Evolutionary conservation across 2,888 invertebrate genomes (phyloP).

Genomic region (Bibio marci): DNA sequence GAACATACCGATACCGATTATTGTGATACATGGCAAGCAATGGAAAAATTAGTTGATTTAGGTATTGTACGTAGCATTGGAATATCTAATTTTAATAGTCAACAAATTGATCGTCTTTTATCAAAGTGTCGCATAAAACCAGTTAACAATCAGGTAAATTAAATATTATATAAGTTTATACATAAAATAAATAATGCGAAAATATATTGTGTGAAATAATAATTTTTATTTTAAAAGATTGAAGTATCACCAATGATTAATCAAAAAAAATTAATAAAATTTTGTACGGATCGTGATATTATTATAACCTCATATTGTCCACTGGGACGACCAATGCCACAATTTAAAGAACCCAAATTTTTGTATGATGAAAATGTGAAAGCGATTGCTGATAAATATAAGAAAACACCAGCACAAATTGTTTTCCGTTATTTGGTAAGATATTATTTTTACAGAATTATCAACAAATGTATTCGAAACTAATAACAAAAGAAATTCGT

Average conservation of each 20-base stretch:
- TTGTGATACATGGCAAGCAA: conserved; percentile 59
- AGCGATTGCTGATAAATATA: conserved; percentile 38
- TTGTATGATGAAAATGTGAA: conserved; percentile 27
- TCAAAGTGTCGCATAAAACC: conserved; percentile 46
- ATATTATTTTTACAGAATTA: neutral
- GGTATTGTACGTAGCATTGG: conserved; percentile 66
- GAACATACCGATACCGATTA: conserved; percentile 39
- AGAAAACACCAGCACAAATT: conserved; percentile 44
- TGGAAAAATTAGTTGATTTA: conserved; percentile 54
- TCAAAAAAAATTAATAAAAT: conserved; percentile 47
- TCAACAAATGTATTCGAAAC: too few species aligned
- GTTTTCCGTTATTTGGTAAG: conserved; percentile 36
- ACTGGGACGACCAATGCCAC: conserved; percentile 43
- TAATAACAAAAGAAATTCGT: too few species aligned
- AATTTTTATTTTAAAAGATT: neutral
- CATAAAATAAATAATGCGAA: too few species aligned
- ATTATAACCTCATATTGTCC: conserved; percentile 54
- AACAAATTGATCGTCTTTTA: conserved; percentile 54
- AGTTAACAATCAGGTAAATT: conserved; percentile 36
- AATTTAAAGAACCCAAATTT: conserved; percentile 32
- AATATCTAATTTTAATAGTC: conserved; percentile 70
- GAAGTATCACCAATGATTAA: conserved; percentile 33
- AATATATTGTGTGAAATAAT: conserved; percentile 2
- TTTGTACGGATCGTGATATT: conserved; percentile 45
- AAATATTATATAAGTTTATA: too few species aligned